phyloP scores from a whole-genome alignment of 2,888 invertebrate species.

The Crocallis elinguaria region DNA sequence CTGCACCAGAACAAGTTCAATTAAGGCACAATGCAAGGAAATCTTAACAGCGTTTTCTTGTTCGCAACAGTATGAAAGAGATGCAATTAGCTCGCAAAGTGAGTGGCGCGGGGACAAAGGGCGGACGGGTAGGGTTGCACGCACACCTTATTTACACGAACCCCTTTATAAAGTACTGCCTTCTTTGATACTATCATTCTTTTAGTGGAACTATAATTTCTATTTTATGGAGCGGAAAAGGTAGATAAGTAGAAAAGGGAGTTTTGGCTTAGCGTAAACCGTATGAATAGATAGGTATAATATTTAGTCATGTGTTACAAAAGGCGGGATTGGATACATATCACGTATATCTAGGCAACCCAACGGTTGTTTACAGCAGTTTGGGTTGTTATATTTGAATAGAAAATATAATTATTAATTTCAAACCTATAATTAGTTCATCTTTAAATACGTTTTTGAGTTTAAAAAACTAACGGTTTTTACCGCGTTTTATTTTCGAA shows the following conservation, averaged over 20 bases:
- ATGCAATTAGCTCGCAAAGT: slow-evolving; percentile 71
- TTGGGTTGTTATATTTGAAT: too few relatives aligned
- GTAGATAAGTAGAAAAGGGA: slow-evolving; percentile 20
- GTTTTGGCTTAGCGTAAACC: slow-evolving; percentile 9
- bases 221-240: slow-evolving; percentile 27
- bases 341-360: too few relatives aligned
- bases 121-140: slow-evolving; percentile 39
- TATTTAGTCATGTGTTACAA: neutral
- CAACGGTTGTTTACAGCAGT: too few relatives aligned
- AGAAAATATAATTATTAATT: too few relatives aligned
- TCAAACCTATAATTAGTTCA: too few relatives aligned
- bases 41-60: slow-evolving; percentile 74
- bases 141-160: slow-evolving; percentile 36
- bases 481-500: too few relatives aligned
- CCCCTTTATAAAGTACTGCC: slow-evolving; percentile 11
- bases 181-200: slow-evolving; percentile 27
- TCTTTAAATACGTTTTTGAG: too few relatives aligned
- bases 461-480: too few relatives aligned
- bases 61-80: slow-evolving; percentile 67
- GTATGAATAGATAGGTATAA: neutral
- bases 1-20: slow-evolving; percentile 61
- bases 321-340: neutral
- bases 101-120: slow-evolving; percentile 59
- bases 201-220: slow-evolving; percentile 27
- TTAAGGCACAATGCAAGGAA: slow-evolving; percentile 71